A percentile compares a stretch with the other conserved stretches of the same genome.
These are phyloP conservation scores for Parauchenoglanis ngamensis DNA, from an alignment of 2,797 vertebrate genomes.

Conservation along the genomic window DNA sequence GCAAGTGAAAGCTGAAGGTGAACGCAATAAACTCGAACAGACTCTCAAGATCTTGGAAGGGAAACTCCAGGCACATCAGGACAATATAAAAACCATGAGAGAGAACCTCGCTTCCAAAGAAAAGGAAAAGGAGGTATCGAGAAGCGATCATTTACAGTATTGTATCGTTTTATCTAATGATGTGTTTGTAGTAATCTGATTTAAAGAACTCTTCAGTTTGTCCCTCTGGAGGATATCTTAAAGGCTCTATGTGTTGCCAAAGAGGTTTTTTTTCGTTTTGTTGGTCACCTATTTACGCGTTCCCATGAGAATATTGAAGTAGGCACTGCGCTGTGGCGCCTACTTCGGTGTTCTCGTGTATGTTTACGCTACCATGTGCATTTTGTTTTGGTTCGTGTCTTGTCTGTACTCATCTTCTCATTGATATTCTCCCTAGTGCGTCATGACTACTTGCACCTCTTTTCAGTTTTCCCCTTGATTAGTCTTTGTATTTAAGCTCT, in stretches of 20 bases:
- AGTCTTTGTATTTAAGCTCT: not conserved
- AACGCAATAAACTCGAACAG: conserved; percentile 52
- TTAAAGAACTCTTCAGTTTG: not conserved
- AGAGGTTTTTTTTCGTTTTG: not conserved
- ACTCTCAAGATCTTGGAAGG: conserved; percentile 52
- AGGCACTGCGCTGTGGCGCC: not conserved
- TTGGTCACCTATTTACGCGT: not conserved
- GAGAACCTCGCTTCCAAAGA: conserved; percentile 48
- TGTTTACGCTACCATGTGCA: not conserved
- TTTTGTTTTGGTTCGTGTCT: not conserved
- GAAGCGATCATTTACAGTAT: not conserved
- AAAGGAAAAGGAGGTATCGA: conserved; percentile 50
- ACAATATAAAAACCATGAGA: conserved; percentile 55
- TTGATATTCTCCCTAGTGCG: not conserved
- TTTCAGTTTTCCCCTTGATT: not conserved
- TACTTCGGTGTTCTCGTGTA: not conserved
- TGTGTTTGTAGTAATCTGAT: not conserved
- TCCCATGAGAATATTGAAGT: too few relatives aligned
- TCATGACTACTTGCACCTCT: not conserved
- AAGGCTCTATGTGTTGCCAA: not conserved
- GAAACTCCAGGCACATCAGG: conserved; percentile 53
- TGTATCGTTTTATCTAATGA: not conserved
- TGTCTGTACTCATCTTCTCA: not conserved
- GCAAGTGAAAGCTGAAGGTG: conserved; percentile 52
- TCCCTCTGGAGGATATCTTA: not conserved